phyloP scores from a whole-genome alignment of 2,797 vertebrate genomes.

The Erethizon dorsatum region DNA sequence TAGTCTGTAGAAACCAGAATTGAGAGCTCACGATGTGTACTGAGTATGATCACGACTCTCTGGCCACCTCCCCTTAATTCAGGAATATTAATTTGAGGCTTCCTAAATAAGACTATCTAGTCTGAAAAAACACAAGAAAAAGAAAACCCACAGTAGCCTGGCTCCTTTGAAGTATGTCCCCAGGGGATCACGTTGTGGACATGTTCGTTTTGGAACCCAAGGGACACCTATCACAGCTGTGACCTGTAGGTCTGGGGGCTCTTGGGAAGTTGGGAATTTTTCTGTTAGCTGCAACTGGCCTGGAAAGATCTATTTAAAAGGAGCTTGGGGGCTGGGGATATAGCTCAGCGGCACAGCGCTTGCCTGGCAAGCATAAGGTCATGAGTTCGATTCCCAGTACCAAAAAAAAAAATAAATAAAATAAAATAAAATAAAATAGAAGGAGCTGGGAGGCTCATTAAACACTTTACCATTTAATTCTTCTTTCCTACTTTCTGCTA shows the following conservation, averaged over 20 bases:
- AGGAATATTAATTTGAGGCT: slow-evolving; percentile 1
- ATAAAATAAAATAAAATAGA: not conserved
- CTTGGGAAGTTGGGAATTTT: not conserved
- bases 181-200: not conserved
- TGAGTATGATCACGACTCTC: not conserved
- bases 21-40: not conserved
- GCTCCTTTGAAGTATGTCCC: not conserved
- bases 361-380: too few species aligned
- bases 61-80: not conserved
- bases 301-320: not conserved
- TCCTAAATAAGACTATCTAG: slow-evolving; percentile 51
- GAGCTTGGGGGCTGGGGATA: too few species aligned
- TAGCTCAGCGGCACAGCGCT: too few species aligned
- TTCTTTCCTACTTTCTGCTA: not conserved
- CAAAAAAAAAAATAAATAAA: too few species aligned
- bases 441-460: not conserved
- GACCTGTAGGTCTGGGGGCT: not conserved
- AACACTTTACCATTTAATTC: not conserved
- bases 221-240: not conserved
- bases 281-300: not conserved
- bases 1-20: slow-evolving; percentile 9
- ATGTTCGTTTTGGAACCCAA: not conserved
- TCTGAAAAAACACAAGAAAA: slow-evolving; percentile 14
- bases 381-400: too few species aligned
- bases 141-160: not conserved